phyloP scores from a whole-genome alignment of 2,113 vertebrate genomes.

The Leuciscus idus region DNA sequence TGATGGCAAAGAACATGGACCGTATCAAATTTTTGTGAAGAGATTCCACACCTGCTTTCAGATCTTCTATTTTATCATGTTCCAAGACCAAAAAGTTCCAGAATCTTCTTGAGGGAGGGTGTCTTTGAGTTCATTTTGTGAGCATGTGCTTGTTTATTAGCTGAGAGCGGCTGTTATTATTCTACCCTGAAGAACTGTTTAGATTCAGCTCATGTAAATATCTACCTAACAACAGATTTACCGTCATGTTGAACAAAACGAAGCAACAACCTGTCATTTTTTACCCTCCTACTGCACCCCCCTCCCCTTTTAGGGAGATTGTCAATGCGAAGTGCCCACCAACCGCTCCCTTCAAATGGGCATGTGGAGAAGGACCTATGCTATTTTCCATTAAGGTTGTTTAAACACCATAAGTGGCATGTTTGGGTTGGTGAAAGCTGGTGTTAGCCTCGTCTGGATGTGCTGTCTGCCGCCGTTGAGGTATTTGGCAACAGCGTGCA shows the following conservation, averaged over 20 bases:
- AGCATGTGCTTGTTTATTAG: conserved; percentile 3
- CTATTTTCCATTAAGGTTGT: conserved; percentile 33
- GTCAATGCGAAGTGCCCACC: not conserved
- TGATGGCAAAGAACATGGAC: conserved; percentile 22
- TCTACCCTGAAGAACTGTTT: not conserved
- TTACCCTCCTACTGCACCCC: not conserved
- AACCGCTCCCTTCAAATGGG: not conserved
- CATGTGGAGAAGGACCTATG: not conserved
- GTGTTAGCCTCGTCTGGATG: conserved; percentile 31
- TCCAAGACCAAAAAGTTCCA: conserved; percentile 19
- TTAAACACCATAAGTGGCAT: conserved; percentile 42
- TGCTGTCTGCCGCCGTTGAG: conserved; percentile 24
- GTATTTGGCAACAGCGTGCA: conserved; percentile 29
- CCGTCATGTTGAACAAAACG: not conserved
- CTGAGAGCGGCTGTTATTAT: not conserved
- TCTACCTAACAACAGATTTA: conserved; percentile 18
- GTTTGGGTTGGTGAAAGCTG: conserved; percentile 34
- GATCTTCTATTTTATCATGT: conserved; percentile 24
- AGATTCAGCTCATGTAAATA: conserved; percentile 1
- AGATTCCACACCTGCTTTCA: conserved; percentile 11
- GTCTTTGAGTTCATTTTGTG: not conserved
- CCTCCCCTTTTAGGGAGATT: conserved; percentile 4
- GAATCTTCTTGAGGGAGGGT: conserved; percentile 14
- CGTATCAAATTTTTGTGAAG: conserved; percentile 3
- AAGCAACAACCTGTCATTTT: conserved; percentile 12